phyloP scores from a whole-genome alignment of 2,113 vertebrate species.

The Hippopotamus amphibius region DNA sequence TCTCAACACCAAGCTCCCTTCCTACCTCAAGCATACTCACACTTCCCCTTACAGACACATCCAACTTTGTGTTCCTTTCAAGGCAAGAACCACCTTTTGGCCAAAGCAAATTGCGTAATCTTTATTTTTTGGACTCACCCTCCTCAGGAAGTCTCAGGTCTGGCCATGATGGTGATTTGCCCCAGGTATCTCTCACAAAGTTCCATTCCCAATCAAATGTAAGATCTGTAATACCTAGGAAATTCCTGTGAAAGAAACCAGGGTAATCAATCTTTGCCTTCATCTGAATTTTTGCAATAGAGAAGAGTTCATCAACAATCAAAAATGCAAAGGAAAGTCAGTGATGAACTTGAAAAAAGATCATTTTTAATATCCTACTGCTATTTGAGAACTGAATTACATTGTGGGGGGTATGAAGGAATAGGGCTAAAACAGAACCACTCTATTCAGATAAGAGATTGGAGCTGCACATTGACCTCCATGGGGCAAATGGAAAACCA shows the following conservation, averaged over 20 bases:
- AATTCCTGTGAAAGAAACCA: neutral
- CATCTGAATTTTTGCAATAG: neutral
- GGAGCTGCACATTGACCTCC: neutral
- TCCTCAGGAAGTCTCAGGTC: neutral
- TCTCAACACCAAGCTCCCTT: neutral
- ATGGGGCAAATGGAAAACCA: neutral
- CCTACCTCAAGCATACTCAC: neutral
- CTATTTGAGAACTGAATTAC: neutral
- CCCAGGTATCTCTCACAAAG: neutral
- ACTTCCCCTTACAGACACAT: neutral
- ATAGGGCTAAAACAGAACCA: neutral
- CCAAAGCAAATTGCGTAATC: neutral
- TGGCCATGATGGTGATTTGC: neutral
- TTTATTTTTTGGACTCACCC: neutral
- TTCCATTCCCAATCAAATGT: neutral
- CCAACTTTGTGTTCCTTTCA: neutral
- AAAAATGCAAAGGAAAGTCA: neutral
- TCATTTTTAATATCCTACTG: neutral
- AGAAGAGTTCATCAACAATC: neutral
- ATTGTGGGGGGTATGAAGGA: neutral
- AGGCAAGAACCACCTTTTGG: slow-evolving; percentile 16
- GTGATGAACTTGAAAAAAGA: neutral
- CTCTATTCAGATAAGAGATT: neutral
- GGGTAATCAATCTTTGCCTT: neutral
- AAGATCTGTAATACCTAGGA: neutral